A percentile compares a stretch with the other conserved stretches of the same genome.
Conservation (phyloP, 92 coral and sea anemone genomes). For the Muricea muricata region DNA sequence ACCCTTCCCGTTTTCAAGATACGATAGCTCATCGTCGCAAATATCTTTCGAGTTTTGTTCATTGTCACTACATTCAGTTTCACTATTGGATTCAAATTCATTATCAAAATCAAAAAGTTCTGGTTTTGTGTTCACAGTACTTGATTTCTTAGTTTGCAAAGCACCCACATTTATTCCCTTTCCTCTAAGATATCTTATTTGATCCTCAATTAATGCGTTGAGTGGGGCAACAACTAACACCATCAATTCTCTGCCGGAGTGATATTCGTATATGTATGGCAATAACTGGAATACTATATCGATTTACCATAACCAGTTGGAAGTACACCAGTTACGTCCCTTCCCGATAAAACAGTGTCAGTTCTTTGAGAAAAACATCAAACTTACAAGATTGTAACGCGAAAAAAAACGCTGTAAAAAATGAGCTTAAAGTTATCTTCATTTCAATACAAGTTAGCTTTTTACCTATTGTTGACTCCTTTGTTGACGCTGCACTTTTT, state of each 20-base stretch:
- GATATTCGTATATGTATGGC: constrained; percentile 52
- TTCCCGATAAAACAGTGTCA: constrained; percentile 47
- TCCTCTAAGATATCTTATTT: constrained; percentile 21
- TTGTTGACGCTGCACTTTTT: too few relatives aligned
- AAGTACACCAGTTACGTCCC: constrained; percentile 56
- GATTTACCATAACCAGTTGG: constrained; percentile 69
- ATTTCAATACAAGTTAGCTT: too few relatives aligned
- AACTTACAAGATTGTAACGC: constrained; percentile 12
- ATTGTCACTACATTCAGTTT: background rate
- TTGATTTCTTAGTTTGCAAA: constrained; percentile 22
- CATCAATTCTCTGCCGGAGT: background rate
- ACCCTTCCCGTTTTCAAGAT: background rate
- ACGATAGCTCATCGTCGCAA: background rate
- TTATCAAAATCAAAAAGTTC: background rate
- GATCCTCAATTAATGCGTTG: constrained; percentile 55
- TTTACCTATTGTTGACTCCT: too few relatives aligned
- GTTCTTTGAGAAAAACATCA: constrained; percentile 50
- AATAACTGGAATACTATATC: constrained; percentile 50
- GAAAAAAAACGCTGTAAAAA: background rate
- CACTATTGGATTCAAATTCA: background rate
- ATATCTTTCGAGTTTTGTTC: background rate
- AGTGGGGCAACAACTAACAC: constrained; percentile 51
- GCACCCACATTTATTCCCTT: constrained; percentile 29
- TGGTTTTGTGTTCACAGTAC: background rate
- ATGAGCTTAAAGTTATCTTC: background rate